Evolutionary conservation across 2,888 invertebrate genomes (phyloP), one percentile per base, ranked within the genome.

Genomic region (Muscina levida): DNA sequence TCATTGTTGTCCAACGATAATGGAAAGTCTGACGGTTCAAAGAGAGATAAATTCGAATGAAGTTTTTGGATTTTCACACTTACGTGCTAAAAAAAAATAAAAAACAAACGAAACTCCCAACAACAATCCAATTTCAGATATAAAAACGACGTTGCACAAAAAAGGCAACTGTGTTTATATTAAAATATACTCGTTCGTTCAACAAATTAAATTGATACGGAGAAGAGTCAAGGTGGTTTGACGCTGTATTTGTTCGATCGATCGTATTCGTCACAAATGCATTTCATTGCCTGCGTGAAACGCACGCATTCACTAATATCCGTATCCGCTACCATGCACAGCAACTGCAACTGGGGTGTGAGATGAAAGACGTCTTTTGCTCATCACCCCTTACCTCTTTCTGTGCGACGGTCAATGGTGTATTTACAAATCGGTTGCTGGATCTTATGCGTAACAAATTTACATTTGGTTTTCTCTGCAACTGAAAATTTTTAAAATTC

Each of bases 61-160:
- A 78, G 66, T 75, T 39, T 82, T 31, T 57, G 82, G 83, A 84
- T 88, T 87, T 87, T 87, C 88, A 87, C 87, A 87, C 87, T 88
- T 87, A 88, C 84, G 84, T 80, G 87, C 87, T 88, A 87, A 87
- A 87, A 87, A 84, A 66, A 15, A 26, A 66, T 24, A 26, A 66
- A 22, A 44, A 19, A 44, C 24, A 13, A 10, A 5, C 2, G 13
- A 26, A 68, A 73, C 17, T 10, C 19, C 17, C 51, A 51, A 51
- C 1, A 17, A 22, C 5, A 51, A 51, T 31, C 31, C 31, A 22
- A 44, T 44, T 44, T 44, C 39, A 62, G 31, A 31, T 5, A 5
- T 31, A 8, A 31, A 31, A 31, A 31, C 8, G 13, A 53, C 24
- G 59, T 83, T 79, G 82, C 74, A 81, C 74, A 77, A 81, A 77